Evolutionary conservation across 2,113 vertebrate genomes (phyloP), one percentile per base, ranked within the genome.

Genomic region (Aramus guarauna): DNA sequence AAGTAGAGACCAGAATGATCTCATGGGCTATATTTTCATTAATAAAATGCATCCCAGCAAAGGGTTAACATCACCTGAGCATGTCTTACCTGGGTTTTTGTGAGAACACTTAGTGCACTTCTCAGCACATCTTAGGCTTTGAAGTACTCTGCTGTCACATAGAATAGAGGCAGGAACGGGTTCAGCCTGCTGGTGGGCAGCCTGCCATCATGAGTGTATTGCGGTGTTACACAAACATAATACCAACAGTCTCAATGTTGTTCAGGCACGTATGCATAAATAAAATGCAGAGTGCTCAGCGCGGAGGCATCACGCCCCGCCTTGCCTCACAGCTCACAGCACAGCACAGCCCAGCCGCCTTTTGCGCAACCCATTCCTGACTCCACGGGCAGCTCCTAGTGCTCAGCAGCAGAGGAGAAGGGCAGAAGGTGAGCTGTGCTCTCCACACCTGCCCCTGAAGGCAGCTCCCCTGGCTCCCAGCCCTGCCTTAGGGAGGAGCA

Each of bases 141-240:
- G 82, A 78, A 86, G 48, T 47, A 20, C 37, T 67, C 77, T 56
- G 47, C 66, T 6, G 2, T 47, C 45, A 47, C 15, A 23, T 5
- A 53, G 64, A n/a, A 66, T 3, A 2, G 16, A 34, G 30, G 4
- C 58, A 92, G 84, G 36, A 89, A 39, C 1, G 0, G n/a, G 94
- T 53, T 88, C 67, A 69, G 41, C 85, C 82, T 73, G 67, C 48
- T 24, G 2, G 48, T 0, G 39, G 43, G 56, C 52, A 47, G 11
- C 21, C 48, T 63, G 36, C 9, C 83, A 43, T 5, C 23, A 0
- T 2, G 24, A 68, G 27, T 1, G 5, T 5, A 2, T 5, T 18
- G 26, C 2, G 7, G 55, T 6, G 27, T 78, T 19, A 43, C 56
- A 63, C 88, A 53, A 27, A 60, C 0, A 1, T 5, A 32, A 43